These are phyloP conservation scores for Colletes collaris DNA, from an alignment of 2,888 invertebrate species.

Conservation along the genomic window DNA sequence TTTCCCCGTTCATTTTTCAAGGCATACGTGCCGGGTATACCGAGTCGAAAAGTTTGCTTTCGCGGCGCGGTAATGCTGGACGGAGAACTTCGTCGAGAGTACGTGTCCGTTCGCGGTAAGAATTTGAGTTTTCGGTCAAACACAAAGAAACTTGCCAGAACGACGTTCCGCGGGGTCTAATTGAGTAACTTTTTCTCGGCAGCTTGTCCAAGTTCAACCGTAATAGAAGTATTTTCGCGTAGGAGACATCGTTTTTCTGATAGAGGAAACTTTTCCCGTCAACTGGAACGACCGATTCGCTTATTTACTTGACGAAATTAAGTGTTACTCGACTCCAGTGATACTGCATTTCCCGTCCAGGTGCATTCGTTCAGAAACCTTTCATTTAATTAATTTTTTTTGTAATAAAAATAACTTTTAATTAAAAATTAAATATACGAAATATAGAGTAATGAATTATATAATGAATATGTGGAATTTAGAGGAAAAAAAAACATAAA, in stretches of 20 bases:
- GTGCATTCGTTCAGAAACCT: not conserved
- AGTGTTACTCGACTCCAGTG: not conserved
- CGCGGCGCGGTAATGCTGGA: slow-evolving; percentile 23
- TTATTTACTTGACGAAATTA: slow-evolving; percentile 26
- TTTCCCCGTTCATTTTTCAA: slow-evolving; percentile 12
- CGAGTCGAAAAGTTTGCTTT: slow-evolving; percentile 46
- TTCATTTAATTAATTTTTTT: not conserved
- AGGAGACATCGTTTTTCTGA: slow-evolving; percentile 45
- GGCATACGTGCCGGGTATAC: slow-evolving; percentile 34
- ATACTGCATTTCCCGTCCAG: not conserved
- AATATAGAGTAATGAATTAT: too few relatives aligned
- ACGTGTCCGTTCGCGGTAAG: slow-evolving; percentile 48
- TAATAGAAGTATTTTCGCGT: slow-evolving; percentile 56
- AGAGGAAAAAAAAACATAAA: slow-evolving; percentile 4
- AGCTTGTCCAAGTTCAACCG: slow-evolving; percentile 54
- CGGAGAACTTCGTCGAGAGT: slow-evolving; percentile 45
- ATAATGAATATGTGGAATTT: not conserved
- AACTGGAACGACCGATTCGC: slow-evolving; percentile 10
- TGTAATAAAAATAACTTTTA: not conserved
- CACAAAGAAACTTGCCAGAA: slow-evolving; percentile 54
- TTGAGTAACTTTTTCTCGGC: slow-evolving; percentile 69
- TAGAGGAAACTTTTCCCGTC: slow-evolving; percentile 49
- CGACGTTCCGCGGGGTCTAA: slow-evolving; percentile 58
- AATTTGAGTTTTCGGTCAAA: slow-evolving; percentile 62
- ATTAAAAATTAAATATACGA: not conserved